Evolutionary conservation across 2,113 vertebrate species (phyloP).

Genomic region (Arenaria interpres): DNA sequence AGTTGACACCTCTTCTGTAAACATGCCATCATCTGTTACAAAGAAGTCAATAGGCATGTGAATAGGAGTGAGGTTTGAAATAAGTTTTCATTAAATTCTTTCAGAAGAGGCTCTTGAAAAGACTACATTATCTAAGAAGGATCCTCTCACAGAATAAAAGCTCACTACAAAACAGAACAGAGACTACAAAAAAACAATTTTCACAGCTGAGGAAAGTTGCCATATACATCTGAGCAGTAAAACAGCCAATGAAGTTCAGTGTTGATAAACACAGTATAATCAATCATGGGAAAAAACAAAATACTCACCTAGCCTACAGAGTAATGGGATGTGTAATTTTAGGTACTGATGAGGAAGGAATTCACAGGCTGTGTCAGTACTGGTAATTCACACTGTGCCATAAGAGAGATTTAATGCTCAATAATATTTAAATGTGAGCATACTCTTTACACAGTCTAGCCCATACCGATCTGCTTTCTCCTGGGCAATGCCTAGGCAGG

Average conservation of each 20-base stretch:
- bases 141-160: neutral
- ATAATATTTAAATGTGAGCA: neutral
- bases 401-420: neutral
- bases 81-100: neutral
- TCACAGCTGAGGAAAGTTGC: neutral
- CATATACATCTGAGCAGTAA: neutral
- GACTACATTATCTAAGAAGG: neutral
- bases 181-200: neutral
- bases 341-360: neutral
- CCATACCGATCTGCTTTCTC: neutral
- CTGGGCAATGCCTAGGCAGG: neutral
- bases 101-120: neutral
- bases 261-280: neutral
- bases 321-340: rapidly evolving
- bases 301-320: neutral
- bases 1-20: neutral
- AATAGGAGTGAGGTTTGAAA: neutral
- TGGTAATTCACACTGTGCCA: neutral
- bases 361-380: neutral
- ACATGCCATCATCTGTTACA: neutral
- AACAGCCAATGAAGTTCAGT: neutral
- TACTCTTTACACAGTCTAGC: neutral
- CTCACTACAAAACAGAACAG: neutral
- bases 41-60: neutral
- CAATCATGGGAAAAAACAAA: neutral